Base-by-base conservation (phyloP, 2,888 invertebrate species). In the Paralinhomoeus sp. region DNA sequence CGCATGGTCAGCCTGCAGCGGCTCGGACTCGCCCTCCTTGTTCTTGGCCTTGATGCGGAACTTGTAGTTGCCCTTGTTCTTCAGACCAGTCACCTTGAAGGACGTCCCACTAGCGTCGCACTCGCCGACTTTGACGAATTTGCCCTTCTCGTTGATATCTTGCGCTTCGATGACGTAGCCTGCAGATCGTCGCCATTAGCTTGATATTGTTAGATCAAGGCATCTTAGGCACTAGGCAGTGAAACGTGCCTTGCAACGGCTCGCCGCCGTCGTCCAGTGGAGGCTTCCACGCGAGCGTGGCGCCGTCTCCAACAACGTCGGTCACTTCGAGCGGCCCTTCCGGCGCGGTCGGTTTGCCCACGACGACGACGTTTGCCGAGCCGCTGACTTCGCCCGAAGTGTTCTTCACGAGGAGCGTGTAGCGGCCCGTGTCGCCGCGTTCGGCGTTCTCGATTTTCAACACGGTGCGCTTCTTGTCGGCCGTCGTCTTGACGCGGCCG, bases 91-190 rank as follows among this genome's bases (percentile, higher is more conserved):
- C 9, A 61, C 54, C 37, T 53, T 52, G 24, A 54, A 45, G 38
- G 47, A 38, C 2, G 58, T 59, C 24, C 51, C 50, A 72, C 46
- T 74, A 80, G 62, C 79, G 75, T 51, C 72, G 73, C 24, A 80
- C 72, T 49, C 81, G 78, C 60, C 61, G 2, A 84, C 80, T 56
- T 80, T 81, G 27, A 76, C 76, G 20, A 82, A 84, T 62, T 85
- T 87, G 15, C 78, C 77, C 83, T 58, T 57, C 45, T 59, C 57
- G 42, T 60, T 58, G 44, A 58, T 50, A 64, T 91, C 91, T 81
- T 87, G 85, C 22, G 87, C 76, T 64, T 99, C 97, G 24, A 99
- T 80, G 1, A 89, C 74, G 64, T 97, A 99, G 62, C 77, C 78
- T 44, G 43, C 36, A 44, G 38, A n/a, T n/a, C n/a, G n/a, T n/a